Base-by-base conservation (phyloP, 2,113 vertebrate genomes). In the Plotosus lineatus region DNA sequence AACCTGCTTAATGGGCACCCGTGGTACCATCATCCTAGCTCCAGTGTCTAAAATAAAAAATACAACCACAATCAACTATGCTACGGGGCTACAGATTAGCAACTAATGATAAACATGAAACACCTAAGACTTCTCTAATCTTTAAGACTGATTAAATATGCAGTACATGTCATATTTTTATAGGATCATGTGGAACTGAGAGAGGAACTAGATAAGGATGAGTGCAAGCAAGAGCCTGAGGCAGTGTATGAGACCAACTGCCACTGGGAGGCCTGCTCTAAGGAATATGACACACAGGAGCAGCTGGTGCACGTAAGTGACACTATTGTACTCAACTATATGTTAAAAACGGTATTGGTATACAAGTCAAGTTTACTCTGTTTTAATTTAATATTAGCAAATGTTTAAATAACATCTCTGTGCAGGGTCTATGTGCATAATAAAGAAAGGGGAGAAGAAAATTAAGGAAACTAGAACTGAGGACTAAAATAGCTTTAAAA, bases 181-280 rank as follows among this genome's bases (percentile, higher is more conserved):
- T 90, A 99, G 97, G 97, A 98, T 69, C 96, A 96, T 33, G 88
- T 92, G 82, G 96, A 98, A 88, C 91, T 97, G 91, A 97, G 96
- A 84, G 98, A 99, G 83, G 98, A 99, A 87, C 91, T 98, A 87
- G 97, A 99, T 88, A 95, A 96, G 84, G 97, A 99, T 2, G 98
- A 99, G 89, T 97, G 95, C 84, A 98, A 98, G 86, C 98, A 98
- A 89, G 97, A 99, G 88, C 94, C 96, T 0, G 98, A 99, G 86
- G 95, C 95, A 88, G 89, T 99, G 86, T 98, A 98, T 23, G 97
- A 99, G 91, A 99, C 98, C 17, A 96, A 96, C 90, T 99, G 98
- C 88, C 98, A 97, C 92, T 99, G 98, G 98, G 97, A 97, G 85
- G 95, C 95, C 85, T 99, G 98, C 83, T 89, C 87, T 86, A 97